Percentiles rank a stretch among this genome's conserved stretches.
Conservation (phyloP, 2,113 vertebrate species). For the Herpetotheres cachinnans region DNA sequence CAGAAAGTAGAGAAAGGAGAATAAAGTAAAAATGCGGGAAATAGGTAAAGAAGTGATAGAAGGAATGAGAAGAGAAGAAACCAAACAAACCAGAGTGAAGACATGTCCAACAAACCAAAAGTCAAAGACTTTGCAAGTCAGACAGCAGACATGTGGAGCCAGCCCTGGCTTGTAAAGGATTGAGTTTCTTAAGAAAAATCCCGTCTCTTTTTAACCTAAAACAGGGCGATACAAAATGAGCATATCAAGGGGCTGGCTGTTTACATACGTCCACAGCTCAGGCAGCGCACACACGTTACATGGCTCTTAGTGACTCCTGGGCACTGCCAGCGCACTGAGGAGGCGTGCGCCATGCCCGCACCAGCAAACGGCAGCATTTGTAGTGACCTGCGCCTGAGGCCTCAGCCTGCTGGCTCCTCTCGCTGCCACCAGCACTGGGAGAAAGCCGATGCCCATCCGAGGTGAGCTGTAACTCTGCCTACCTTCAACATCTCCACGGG, state of each 20-base stretch:
- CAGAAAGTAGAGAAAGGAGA: background rate
- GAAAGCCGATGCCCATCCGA: rapidly evolving
- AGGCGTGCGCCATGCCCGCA: background rate
- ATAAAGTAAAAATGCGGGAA: background rate
- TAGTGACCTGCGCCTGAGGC: background rate
- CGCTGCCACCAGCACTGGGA: background rate
- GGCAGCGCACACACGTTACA: background rate
- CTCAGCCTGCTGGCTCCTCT: background rate
- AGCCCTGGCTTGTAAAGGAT: background rate
- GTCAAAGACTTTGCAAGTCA: background rate
- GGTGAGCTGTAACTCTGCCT: background rate
- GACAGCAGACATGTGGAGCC: background rate
- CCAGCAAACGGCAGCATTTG: background rate
- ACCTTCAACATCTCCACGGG: constrained; percentile 45
- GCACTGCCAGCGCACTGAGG: background rate
- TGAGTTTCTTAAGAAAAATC: background rate
- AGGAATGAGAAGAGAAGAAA: background rate
- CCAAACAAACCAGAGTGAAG: background rate
- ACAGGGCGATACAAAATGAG: background rate
- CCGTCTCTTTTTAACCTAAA: background rate
- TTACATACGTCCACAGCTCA: background rate
- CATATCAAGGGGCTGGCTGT: background rate
- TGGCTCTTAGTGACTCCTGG: background rate
- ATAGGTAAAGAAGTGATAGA: background rate
- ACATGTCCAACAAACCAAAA: background rate